Percentiles rank a stretch among this genome's conserved stretches.
These are phyloP conservation scores for Epinephelus coioides DNA, from an alignment of 2,797 vertebrate species.

Conservation along the genomic window DNA sequence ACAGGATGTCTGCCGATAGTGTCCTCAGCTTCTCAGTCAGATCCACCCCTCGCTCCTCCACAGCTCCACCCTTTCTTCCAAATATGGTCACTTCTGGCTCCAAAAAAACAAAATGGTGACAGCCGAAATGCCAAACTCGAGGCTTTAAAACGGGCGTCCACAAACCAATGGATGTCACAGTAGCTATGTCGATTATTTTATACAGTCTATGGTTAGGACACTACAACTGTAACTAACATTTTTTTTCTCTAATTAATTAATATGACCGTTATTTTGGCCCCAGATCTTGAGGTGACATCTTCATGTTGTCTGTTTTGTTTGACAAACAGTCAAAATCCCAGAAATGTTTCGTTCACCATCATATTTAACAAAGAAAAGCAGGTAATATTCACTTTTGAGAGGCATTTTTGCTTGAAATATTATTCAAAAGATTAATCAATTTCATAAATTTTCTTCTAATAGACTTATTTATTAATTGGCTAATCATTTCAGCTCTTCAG, in stretches of 20 bases:
- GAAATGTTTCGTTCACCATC: neutral
- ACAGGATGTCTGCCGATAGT: no score
- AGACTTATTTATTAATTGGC: neutral
- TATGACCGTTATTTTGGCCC: neutral
- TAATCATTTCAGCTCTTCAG: neutral
- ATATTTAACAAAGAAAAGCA: neutral
- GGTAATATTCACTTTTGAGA: neutral
- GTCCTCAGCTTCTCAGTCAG: no score
- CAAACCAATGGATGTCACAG: no score
- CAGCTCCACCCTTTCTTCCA: no score
- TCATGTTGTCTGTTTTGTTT: neutral
- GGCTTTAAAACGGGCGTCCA: no score
- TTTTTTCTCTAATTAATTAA: neutral
- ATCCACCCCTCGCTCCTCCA: no score
- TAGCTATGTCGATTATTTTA: no score
- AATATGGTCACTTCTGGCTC: no score
- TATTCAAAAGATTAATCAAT: neutral
- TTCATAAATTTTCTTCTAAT: neutral
- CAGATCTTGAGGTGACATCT: neutral
- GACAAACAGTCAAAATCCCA: neutral
- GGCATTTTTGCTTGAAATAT: neutral
- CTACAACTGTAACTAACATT: neutral
- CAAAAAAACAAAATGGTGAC: no score
- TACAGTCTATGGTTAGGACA: neutral
- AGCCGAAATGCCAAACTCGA: no score